Evolutionary conservation across 2,797 vertebrate genomes (phyloP).

Genomic region (Hippopotamyrus pictus): DNA sequence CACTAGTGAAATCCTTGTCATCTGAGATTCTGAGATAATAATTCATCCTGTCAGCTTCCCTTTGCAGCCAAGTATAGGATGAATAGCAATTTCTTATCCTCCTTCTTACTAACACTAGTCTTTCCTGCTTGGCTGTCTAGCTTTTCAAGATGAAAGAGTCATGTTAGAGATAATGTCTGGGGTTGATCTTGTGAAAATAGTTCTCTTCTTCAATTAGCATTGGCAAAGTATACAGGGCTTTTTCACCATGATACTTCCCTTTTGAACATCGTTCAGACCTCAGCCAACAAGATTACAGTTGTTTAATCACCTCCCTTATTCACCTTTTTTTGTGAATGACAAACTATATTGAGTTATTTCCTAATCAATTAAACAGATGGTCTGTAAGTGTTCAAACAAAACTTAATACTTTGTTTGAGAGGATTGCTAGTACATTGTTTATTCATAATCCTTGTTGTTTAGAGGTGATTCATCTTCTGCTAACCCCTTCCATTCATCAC

Average conservation of each 20-base stretch:
- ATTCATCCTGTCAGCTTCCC: slow-evolving; percentile 13
- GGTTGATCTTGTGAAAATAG: neutral
- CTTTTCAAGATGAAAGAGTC: neutral
- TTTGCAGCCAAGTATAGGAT: neutral
- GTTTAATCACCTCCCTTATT: neutral
- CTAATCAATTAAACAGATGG: neutral
- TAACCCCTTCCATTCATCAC: no score
- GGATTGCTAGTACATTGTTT: neutral
- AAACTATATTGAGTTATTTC: neutral
- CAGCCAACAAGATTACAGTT: neutral
- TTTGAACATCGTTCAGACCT: neutral
- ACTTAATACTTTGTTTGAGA: neutral
- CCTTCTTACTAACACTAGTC: neutral
- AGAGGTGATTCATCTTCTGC: neutral
- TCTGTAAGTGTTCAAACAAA: neutral
- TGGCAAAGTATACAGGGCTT: neutral
- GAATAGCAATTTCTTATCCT: neutral
- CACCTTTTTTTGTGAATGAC: neutral
- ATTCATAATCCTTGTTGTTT: neutral
- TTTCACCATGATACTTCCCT: neutral
- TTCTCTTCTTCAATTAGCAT: neutral
- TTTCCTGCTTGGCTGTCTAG: neutral
- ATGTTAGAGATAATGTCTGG: neutral
- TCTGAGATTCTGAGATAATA: slow-evolving; percentile 3
- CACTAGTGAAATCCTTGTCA: neutral